phyloP scores from a whole-genome alignment of 2,113 vertebrate genomes.

The Varanus salvator region DNA sequence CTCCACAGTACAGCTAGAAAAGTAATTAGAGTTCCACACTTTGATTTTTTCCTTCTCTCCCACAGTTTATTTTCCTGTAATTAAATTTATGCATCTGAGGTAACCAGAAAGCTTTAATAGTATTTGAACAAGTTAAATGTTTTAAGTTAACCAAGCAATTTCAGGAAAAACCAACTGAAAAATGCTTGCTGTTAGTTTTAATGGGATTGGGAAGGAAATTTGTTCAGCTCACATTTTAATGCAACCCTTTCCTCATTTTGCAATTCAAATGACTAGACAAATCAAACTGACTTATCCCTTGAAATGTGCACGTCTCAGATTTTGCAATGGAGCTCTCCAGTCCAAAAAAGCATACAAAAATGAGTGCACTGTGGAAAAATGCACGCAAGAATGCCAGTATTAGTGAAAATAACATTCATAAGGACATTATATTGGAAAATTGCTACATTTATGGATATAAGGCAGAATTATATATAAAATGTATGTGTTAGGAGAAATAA shows the following conservation, averaged over 20 bases:
- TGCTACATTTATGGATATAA: no score
- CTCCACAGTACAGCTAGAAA: conserved; percentile 15
- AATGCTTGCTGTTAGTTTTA: background rate
- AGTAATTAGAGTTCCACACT: conserved; percentile 38
- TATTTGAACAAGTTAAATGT: background rate
- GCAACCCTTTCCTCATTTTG: no score
- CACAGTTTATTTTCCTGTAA: conserved; percentile 24
- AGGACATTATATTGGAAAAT: no score
- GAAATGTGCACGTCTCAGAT: no score
- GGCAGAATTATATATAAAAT: no score
- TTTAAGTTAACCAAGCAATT: background rate
- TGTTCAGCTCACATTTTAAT: background rate
- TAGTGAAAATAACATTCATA: no score
- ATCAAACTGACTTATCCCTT: no score
- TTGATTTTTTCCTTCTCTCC: conserved; percentile 18
- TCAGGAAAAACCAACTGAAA: background rate
- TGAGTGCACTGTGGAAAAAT: no score
- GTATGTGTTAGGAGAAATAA: no score
- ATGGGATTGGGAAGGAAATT: no score
- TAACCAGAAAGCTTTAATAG: conserved; percentile 24
- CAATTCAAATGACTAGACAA: no score
- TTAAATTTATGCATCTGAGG: conserved; percentile 31
- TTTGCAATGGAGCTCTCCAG: background rate
- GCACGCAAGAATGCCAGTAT: no score
- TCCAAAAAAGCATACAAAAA: background rate